Evolutionary conservation across 2,113 vertebrate genomes (phyloP).

Genomic region (Saguinus midas): DNA sequence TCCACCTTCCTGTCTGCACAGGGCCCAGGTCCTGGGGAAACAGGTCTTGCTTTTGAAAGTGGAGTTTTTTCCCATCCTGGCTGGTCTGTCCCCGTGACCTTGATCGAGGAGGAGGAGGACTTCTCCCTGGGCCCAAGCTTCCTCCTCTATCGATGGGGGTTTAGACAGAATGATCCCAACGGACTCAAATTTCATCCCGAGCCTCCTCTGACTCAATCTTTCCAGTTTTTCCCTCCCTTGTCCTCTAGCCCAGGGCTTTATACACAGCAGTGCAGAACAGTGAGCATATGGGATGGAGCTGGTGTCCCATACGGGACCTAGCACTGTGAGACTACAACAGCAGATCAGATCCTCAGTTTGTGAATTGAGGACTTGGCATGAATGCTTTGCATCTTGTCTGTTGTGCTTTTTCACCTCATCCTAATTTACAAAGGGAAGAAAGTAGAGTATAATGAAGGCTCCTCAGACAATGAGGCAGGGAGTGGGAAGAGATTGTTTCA

Average conservation of each 20-base stretch:
- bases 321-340: not conserved
- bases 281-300: not conserved
- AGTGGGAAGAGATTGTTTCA: not conserved
- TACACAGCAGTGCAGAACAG: too few relatives aligned
- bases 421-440: not conserved
- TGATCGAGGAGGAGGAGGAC: constrained; percentile 6
- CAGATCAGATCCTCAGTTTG: not conserved
- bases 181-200: not conserved
- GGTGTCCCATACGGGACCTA: not conserved
- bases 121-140: not conserved
- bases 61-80: not conserved
- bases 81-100: constrained; percentile 19
- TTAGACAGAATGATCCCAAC: not conserved
- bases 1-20: not conserved
- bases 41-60: not conserved
- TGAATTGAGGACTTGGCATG: not conserved
- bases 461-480: not conserved
- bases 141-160: not conserved
- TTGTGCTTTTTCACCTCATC: not conserved
- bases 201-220: constrained; percentile 37
- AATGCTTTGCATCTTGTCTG: not conserved
- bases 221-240: not conserved
- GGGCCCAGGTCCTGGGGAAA: not conserved
- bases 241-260: not conserved
- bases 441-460: not conserved